These are phyloP conservation scores for Neosilurus hyrtlii DNA, from an alignment of 2,797 vertebrate species.

Conservation along the genomic window DNA sequence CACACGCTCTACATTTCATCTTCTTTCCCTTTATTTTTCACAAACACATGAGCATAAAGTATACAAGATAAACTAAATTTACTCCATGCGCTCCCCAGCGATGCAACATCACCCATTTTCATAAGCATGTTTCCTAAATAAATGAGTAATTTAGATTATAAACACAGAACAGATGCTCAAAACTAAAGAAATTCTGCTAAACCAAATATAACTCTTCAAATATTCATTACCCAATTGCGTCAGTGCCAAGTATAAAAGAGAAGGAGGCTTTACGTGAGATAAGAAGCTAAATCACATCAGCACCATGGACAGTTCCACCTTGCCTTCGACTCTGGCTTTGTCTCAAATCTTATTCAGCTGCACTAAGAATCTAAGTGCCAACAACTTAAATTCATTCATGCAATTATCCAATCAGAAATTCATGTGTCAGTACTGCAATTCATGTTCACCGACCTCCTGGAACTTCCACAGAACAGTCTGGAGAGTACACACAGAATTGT, in stretches of 20 bases:
- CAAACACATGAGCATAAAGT: conserved; percentile 4
- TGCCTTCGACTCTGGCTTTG: not conserved
- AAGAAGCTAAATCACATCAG: conserved; percentile 52
- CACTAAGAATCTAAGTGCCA: not conserved
- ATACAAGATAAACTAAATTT: conserved; percentile 14
- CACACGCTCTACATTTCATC: conserved; percentile 22
- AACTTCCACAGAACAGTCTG: not conserved
- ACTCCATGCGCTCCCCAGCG: not conserved
- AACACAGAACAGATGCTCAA: conserved; percentile 38
- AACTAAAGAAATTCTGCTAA: conserved; percentile 32
- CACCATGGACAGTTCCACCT: conserved; percentile 67
- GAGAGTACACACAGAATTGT: not conserved
- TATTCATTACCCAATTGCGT: conserved; percentile 14
- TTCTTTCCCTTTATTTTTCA: conserved; percentile 15
- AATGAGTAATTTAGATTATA: conserved; percentile 24
- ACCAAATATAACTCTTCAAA: conserved; percentile 3
- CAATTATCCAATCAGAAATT: not conserved
- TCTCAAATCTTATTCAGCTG: not conserved
- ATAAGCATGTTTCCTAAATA: conserved; percentile 39
- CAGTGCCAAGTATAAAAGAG: not conserved
- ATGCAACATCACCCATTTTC: conserved; percentile 19
- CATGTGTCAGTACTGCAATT: not conserved
- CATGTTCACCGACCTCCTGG: not conserved
- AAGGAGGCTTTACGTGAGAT: not conserved
- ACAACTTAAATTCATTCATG: not conserved